phyloP scores from a whole-genome alignment of 2,888 invertebrate genomes.

The Euclidia mi region DNA sequence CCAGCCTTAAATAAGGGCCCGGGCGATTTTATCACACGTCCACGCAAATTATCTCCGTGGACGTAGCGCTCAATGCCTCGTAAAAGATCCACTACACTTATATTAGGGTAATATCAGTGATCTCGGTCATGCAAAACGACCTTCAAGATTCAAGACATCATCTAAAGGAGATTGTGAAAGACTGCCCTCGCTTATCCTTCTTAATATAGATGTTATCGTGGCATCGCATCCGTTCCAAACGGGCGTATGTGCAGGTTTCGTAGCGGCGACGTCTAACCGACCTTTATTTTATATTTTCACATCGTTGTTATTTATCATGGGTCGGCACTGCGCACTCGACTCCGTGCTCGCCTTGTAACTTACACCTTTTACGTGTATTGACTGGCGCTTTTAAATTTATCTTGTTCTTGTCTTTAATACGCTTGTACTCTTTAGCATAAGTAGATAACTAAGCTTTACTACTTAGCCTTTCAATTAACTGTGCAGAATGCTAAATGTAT shows the following conservation, averaged over 20 bases:
- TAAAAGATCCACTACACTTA: slow-evolving; percentile 80
- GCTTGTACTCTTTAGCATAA: slow-evolving; percentile 8
- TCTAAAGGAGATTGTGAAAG: slow-evolving; percentile 59
- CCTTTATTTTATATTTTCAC: slow-evolving; percentile 44
- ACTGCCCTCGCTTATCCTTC: slow-evolving; percentile 56
- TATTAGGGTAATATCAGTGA: slow-evolving; percentile 80
- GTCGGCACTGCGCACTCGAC: slow-evolving; percentile 10
- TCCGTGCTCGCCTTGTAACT: slow-evolving; percentile 21
- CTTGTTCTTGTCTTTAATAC: slow-evolving; percentile 13
- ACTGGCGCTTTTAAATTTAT: slow-evolving; percentile 19
- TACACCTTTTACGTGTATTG: slow-evolving; percentile 17
- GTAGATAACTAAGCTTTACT: slow-evolving; percentile 9
- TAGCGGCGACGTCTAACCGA: slow-evolving; percentile 19
- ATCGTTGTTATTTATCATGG: slow-evolving; percentile 37
- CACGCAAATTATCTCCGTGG: slow-evolving; percentile 76
- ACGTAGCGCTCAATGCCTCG: slow-evolving; percentile 70
- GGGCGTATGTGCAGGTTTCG: slow-evolving; percentile 10
- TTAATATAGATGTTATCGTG: slow-evolving; percentile 66
- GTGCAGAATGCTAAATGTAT: too few relatives aligned
- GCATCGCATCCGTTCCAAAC: slow-evolving; percentile 48
- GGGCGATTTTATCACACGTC: slow-evolving; percentile 78
- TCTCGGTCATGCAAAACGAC: slow-evolving; percentile 78
- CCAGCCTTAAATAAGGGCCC: slow-evolving; percentile 66
- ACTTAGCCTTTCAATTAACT: neutral
- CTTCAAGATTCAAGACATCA: slow-evolving; percentile 65